Conservation (phyloP, 1,140 invertebrate species). For the Olivierus martensii region DNA sequence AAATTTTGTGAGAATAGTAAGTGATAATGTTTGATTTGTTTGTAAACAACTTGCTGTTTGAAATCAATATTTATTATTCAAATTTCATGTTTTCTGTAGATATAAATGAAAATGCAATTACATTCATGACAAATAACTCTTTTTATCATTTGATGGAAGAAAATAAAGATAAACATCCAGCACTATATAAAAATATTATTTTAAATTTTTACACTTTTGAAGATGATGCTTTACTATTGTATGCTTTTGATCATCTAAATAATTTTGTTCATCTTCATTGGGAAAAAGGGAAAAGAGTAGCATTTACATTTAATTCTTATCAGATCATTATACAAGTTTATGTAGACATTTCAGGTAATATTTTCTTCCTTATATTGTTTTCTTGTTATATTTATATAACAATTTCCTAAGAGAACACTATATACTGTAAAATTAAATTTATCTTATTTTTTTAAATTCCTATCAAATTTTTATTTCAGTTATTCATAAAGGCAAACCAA, state of each 20-base stretch:
- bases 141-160: neutral
- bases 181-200: no score
- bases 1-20: constrained; percentile 76
- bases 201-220: no score
- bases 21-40: constrained; percentile 22
- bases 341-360: constrained; percentile 21
- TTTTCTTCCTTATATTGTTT: neutral
- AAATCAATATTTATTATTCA: no score
- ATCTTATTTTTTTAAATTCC: neutral
- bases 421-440: no score
- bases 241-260: constrained; percentile 82
- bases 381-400: no score
- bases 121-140: neutral
- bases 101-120: neutral
- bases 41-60: neutral
- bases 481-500: constrained; percentile 59
- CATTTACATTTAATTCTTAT: constrained; percentile 70
- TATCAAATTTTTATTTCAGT: constrained; percentile 27
- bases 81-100: neutral
- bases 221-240: constrained; percentile 53
- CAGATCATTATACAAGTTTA: constrained; percentile 32
- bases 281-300: constrained; percentile 51
- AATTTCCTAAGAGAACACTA: no score
- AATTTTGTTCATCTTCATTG: constrained; percentile 87
- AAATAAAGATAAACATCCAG: no score